phyloP scores from a whole-genome alignment of 2,888 invertebrate genomes.

The Drosophila quinaria region DNA sequence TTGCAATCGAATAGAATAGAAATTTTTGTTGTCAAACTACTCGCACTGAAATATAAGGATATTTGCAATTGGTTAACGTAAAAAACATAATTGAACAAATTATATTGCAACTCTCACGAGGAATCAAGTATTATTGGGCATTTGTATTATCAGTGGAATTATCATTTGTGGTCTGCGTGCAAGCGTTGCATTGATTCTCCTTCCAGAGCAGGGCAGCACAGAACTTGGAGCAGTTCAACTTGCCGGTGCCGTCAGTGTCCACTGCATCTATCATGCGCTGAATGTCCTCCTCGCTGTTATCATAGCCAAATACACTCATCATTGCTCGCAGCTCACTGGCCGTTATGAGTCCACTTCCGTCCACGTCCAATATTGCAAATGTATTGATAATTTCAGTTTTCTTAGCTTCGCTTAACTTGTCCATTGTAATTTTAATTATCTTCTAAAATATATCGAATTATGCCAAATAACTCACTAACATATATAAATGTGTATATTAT shows the following conservation, averaged over 20 bases:
- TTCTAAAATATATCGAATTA: slow-evolving; percentile 9
- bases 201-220: slow-evolving; percentile 38
- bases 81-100: neutral
- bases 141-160: neutral
- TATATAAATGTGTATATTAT: neutral
- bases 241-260: slow-evolving; percentile 8
- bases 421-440: slow-evolving; percentile 16
- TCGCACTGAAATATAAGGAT: neutral
- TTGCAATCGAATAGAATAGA: slow-evolving; percentile 1
- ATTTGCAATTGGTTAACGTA: neutral
- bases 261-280: slow-evolving; percentile 40
- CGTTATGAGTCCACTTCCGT: slow-evolving; percentile 27
- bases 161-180: neutral
- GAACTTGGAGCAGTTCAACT: slow-evolving; percentile 21
- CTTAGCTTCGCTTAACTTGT: slow-evolving; percentile 22
- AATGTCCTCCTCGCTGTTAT: slow-evolving; percentile 37
- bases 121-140: neutral
- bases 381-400: slow-evolving; percentile 22
- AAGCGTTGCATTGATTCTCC: neutral
- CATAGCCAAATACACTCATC: slow-evolving; percentile 43
- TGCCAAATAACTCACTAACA: slow-evolving; percentile 4
- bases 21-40: neutral
- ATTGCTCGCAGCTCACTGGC: slow-evolving; percentile 24
- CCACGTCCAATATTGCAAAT: slow-evolving; percentile 38
- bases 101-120: too few species aligned